phyloP scores from a whole-genome alignment of 2,888 invertebrate species.

The Acholoe squamosa region DNA sequence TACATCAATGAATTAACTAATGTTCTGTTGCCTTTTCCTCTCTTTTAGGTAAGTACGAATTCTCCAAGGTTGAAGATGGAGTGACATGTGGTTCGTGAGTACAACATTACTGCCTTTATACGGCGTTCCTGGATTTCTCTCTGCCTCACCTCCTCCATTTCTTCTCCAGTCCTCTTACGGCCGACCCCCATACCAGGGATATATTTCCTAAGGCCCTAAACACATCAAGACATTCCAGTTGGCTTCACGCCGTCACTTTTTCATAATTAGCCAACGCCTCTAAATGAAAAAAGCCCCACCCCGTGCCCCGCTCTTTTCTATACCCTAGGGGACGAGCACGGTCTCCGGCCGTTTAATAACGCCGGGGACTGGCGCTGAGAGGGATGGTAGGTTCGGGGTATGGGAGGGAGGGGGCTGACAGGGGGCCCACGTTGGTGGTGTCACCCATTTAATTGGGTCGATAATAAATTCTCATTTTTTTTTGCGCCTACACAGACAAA shows the following conservation, averaged over 20 bases:
- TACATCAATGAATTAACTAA: too few relatives aligned
- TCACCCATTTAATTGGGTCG: slow-evolving; percentile 52
- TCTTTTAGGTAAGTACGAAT: too few relatives aligned
- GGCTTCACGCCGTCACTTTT: neutral
- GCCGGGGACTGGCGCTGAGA: neutral
- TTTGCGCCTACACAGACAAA: slow-evolving; percentile 11
- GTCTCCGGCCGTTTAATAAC: slow-evolving; percentile 15
- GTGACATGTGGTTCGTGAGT: too few relatives aligned
- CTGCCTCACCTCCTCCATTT: neutral
- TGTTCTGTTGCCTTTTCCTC: too few relatives aligned
- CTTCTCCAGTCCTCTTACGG: neutral
- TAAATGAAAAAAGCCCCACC: neutral
- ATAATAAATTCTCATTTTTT: slow-evolving; percentile 57
- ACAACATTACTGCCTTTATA: neutral
- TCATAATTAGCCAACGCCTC: slow-evolving; percentile 22
- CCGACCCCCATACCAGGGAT: neutral
- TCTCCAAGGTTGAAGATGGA: too few relatives aligned
- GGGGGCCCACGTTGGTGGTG: neutral
- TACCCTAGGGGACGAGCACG: neutral
- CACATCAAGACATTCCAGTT: neutral
- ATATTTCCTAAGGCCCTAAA: neutral
- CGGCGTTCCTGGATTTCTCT: too few relatives aligned
- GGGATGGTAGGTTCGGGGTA: neutral
- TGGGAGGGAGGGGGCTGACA: neutral
- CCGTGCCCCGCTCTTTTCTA: neutral